Evolutionary conservation across 1,140 invertebrate species (phyloP), one percentile per base, ranked within the genome.

Genomic region (Heliothis virescens): DNA sequence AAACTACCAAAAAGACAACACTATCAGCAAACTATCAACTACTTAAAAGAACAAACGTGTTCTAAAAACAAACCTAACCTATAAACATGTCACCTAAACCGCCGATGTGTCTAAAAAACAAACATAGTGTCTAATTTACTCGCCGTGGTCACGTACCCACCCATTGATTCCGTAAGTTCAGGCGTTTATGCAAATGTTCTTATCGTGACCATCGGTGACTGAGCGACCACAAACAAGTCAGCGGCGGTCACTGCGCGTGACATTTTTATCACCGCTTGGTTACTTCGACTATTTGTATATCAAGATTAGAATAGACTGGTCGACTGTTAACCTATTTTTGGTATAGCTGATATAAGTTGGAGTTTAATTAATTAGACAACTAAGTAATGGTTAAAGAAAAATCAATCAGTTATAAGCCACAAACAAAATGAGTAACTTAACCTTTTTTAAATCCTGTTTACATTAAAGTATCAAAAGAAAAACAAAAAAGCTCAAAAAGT

Each of bases 211-310:
- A 59, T 48, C 63, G 13, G 16, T 41, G 41, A 29, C 57, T 41
- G 29, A 13, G 13, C 60, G 67, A 47, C 59, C 47, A 76, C 74
- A 76, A 76, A 76, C 60, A 76, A 76, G 26, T 76, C 74, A 76
- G 60, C 26, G 41, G 48, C 29, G 74, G 74, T 76, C 74, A 76
- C 47, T 29, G 7, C n/a, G 48, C 11, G 48, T 76, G 74, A 76
- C 74, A 53, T 76, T 63, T 76, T 76, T 63, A 76, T 53, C 21
- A 48, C 15, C 53, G 10, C 52, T 26, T 52, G 74, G 16, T 76
- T 48, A 76, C 60, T 76, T 52, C 34, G 12, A 21, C 26, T 13
- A 65, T 18, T 53, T 76, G 65, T 65, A 76, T 63, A 52, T 34
- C 74, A 52, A 63, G 47, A 50, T 75, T 63, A n/a, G 63, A 75